phyloP scores from a whole-genome alignment of 2,888 invertebrate species.

The Lasioglossum villosulum region DNA sequence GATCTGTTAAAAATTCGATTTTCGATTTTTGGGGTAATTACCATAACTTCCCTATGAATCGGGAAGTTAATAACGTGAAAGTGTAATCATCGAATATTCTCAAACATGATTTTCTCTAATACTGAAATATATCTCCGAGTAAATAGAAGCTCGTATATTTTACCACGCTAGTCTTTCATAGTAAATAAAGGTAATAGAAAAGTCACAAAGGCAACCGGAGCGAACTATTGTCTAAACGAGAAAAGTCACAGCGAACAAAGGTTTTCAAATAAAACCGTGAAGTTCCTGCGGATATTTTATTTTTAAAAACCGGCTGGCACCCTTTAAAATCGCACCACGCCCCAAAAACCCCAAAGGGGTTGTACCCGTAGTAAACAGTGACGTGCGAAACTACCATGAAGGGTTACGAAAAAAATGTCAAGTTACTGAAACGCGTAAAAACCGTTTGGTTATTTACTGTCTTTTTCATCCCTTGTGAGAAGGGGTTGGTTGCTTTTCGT shows the following conservation, averaged over 20 bases:
- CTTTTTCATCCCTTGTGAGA: neutral
- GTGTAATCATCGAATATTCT: too few relatives aligned
- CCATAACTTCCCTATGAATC: too few relatives aligned
- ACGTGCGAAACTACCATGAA: conserved; percentile 66
- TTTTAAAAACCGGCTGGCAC: conserved; percentile 53
- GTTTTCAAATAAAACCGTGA: conserved; percentile 27
- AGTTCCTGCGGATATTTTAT: conserved; percentile 49
- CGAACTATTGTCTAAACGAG: neutral
- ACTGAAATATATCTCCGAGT: neutral
- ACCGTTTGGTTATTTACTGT: conserved; percentile 20
- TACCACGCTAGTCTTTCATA: neutral
- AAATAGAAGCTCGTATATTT: neutral
- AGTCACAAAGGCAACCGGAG: neutral
- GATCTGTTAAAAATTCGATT: too few relatives aligned
- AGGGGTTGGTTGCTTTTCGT: too few relatives aligned
- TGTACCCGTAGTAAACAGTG: conserved; percentile 72
- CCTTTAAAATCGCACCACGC: conserved; percentile 58
- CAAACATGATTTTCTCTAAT: too few relatives aligned
- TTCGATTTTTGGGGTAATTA: too few relatives aligned
- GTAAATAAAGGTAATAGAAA: neutral
- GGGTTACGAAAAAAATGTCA: conserved; percentile 29
- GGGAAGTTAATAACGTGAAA: too few relatives aligned
- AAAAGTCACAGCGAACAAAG: neutral
- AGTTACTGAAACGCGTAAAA: conserved; percentile 31
- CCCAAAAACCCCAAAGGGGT: conserved; percentile 56